Base-by-base conservation (phyloP, 2,797 vertebrate genomes). In the Falco novaeseelandiae region DNA sequence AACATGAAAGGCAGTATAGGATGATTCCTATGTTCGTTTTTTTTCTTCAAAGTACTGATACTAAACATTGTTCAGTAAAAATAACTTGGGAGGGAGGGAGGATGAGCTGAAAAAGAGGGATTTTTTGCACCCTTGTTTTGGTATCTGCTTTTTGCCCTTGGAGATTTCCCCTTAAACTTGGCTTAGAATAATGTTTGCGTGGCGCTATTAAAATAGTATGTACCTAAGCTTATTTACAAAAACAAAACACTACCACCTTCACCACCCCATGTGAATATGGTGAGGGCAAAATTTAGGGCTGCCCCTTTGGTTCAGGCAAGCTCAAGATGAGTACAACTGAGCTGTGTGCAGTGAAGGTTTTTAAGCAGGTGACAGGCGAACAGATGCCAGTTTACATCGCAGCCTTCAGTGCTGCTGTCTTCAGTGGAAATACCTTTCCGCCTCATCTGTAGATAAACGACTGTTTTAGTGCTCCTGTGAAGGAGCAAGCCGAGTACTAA, bases 261-360 rank as follows among this genome's bases (percentile, higher is more conserved):
- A 18, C 14, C 3, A 3, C 6, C 25, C 22, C 2, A 0, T 21
- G n/a, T n/a, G 67, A 54, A 6, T 3, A 0, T 2, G 74, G 52
- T 3, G 44, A 65, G 40, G 66, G 71, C 32, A 10, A 58, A 38
- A 17, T 21, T 27, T 11, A 20, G 69, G 51, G 82, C 49, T 36
- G 38, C 27, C 21, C 0, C 23, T 25, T 20, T 9, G 16, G 51
- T 34, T 69, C 23, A 34, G 66, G 34, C 8, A 17, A 8, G 38
- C 17, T 32, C 3, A 4, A 23, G 26, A 49, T 36, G 14, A 1
- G 7, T 3, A 1, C 1, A 2, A 19, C 6, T 44, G 49, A 23
- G 38, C 32, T 19, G 40, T n/a, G 51, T n/a, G 1, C 0, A 4
- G 62, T 17, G 6, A 2, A 27, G 25, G 25, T 32, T 34, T 6